Percentiles rank a stretch among this genome's conserved stretches.
Evolutionary conservation across 1,140 invertebrate species (phyloP).

Genomic region (Pseudomyrmex cubaensis): DNA sequence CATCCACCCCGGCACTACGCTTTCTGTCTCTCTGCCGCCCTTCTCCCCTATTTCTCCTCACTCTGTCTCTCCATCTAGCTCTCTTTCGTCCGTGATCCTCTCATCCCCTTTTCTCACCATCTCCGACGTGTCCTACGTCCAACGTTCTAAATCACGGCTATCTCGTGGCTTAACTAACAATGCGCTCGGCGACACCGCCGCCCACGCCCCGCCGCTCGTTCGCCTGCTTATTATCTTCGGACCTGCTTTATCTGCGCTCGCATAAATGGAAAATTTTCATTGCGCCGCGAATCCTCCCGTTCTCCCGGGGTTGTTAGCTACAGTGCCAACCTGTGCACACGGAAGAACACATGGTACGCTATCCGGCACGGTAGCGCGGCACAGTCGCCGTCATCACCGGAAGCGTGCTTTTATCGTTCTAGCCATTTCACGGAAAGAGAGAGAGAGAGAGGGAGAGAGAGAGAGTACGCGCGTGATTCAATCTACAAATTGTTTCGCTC

Average conservation of each 20-base stretch:
- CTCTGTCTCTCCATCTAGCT: constrained; percentile 1
- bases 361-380: neutral
- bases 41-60: neutral
- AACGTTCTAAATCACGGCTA: constrained; percentile 74
- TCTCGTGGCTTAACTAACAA: constrained; percentile 77
- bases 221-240: constrained; percentile 68
- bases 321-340: neutral
- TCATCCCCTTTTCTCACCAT: constrained; percentile 28
- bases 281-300: constrained; percentile 15
- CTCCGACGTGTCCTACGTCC: constrained; percentile 51
- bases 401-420: constrained; percentile 17
- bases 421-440: neutral
- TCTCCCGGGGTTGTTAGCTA: constrained; percentile 20
- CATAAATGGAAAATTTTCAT: constrained; percentile 63
- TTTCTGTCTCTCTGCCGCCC: neutral
- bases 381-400: constrained; percentile 10
- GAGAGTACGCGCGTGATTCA: constrained; percentile 13
- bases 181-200: constrained; percentile 64
- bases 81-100: neutral
- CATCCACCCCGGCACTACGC: constrained; percentile 28
- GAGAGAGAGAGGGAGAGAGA: too few species aligned
- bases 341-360: too few species aligned
- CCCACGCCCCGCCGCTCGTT: constrained; percentile 26
- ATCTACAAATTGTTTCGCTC: constrained; percentile 23
- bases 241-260: constrained; percentile 34